phyloP scores from a whole-genome alignment of 2,113 vertebrate genomes.

The Heloderma charlesbogerti region DNA sequence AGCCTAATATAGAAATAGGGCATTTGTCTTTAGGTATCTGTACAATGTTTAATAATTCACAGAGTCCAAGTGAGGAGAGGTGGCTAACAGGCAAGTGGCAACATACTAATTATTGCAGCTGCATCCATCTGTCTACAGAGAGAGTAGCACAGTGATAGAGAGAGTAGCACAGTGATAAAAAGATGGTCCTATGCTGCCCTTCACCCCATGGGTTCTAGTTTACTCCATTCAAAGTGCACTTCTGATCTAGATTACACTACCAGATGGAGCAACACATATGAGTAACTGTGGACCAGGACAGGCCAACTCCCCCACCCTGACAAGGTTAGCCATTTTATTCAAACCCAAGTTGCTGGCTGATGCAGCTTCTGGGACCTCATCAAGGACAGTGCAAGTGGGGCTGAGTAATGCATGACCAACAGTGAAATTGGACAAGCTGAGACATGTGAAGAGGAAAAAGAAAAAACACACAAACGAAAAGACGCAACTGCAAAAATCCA shows the following conservation, averaged over 20 bases:
- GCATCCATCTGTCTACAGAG: slow-evolving; percentile 26
- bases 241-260: slow-evolving; percentile 43
- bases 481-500: slow-evolving; percentile 99
- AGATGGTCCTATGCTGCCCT: slow-evolving; percentile 3
- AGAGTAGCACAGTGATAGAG: slow-evolving; percentile 22
- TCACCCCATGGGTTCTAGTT: slow-evolving; percentile 43
- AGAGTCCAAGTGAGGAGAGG: slow-evolving; percentile 19
- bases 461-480: slow-evolving; percentile 80
- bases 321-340: slow-evolving; percentile 56
- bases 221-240: slow-evolving; percentile 39
- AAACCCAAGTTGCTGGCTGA: slow-evolving; percentile 64
- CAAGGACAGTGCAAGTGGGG: slow-evolving; percentile 34
- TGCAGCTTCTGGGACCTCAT: slow-evolving; percentile 59
- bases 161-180: slow-evolving; percentile 32
- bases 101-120: slow-evolving; percentile 23
- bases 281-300: slow-evolving; percentile 36
- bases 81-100: background rate
- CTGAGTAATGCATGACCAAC: slow-evolving; percentile 42
- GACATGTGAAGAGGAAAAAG: slow-evolving; percentile 68
- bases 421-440: slow-evolving; percentile 64
- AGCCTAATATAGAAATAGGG: slow-evolving; percentile 1
- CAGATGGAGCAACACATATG: slow-evolving; percentile 61
- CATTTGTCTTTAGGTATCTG: slow-evolving; percentile 22
- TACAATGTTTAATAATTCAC: slow-evolving; percentile 5
- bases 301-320: background rate